A percentile compares a stretch with the other conserved stretches of the same genome.
phyloP scores from a whole-genome alignment of 2,113 vertebrate species.

The Clarias macrocephalus region DNA sequence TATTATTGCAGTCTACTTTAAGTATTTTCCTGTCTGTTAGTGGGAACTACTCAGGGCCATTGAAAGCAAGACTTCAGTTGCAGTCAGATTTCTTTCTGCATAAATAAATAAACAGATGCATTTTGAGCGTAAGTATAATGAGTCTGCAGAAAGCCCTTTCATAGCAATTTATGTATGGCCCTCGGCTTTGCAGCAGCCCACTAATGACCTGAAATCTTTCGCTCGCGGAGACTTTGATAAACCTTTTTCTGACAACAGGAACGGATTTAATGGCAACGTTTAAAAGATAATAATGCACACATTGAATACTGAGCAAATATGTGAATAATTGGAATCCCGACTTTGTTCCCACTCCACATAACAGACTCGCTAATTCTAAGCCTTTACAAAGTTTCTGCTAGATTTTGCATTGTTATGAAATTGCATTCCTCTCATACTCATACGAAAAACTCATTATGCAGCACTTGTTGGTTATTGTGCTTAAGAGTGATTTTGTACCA shows the following conservation, averaged over 20 bases:
- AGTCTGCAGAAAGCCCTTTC: constrained; percentile 31
- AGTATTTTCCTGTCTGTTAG: constrained; percentile 8
- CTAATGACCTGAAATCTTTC: constrained; percentile 45
- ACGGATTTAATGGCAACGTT: neutral
- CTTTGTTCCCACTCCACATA: neutral
- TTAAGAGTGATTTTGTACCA: constrained; percentile 10
- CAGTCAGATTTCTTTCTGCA: constrained; percentile 9
- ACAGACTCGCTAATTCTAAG: neutral
- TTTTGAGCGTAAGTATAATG: constrained; percentile 19
- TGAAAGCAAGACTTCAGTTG: neutral
- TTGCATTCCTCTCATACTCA: neutral
- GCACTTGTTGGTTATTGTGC: constrained; percentile 6
- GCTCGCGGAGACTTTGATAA: constrained; percentile 13
- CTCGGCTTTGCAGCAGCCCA: constrained; percentile 24
- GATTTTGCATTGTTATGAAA: constrained; percentile 9
- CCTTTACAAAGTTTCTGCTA: neutral
- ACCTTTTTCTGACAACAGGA: constrained; percentile 16
- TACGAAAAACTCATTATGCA: neutral
- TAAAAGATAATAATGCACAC: neutral
- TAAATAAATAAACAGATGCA: constrained; percentile 32
- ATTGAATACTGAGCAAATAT: neutral
- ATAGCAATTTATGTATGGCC: constrained; percentile 15
- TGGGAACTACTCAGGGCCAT: neutral
- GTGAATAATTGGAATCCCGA: neutral
- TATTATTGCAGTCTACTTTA: neutral